Base-by-base conservation (phyloP, 2,113 vertebrate species). In the Forbesichthys papilliferus region DNA sequence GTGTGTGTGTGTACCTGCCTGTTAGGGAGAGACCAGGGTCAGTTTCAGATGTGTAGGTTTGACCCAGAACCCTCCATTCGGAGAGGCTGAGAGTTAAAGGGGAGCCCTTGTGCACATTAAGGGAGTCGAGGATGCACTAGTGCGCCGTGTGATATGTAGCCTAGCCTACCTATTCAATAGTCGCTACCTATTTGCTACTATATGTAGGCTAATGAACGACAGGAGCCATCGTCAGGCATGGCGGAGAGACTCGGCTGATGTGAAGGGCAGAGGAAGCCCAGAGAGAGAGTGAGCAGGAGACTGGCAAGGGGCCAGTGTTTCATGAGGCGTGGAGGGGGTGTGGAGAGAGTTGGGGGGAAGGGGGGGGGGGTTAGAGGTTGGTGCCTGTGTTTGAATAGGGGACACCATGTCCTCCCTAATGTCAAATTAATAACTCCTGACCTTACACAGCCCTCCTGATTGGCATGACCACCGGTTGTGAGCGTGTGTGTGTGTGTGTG, bases 371-470 rank as follows among this genome's bases (percentile, higher is more conserved):
- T 56, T 16, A 20, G 20, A 20, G 20, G 20, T 1, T 33, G 53
- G 68, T 71, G 66, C 79, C 84, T 81, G 84, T 12, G 80, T 80
- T 55, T 82, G 11, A 87, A 88, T 84, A 81, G 71, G 65, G 77
- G 74, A 85, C 78, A 61, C 81, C 77, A 71, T 79, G 84, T 88
- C 85, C 79, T 82, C 82, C 87, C 82, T 87, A 78, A 75, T 81
- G 80, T 83, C 74, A 80, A 86, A 75, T 42, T 66, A 90, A 74
- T 87, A 91, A 88, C 83, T 90, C 84, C 75, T 91, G 91, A 91
- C 89, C 87, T 83, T 73, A 80, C 83, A 67, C 67, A 84, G 84
- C 70, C 64, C 67, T 79, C 27, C 81, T 92, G 89, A 92, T 88
- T 88, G 88, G 84, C 88, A 87, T 71, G 78, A 82, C 68, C 83